These are phyloP conservation scores for Amorpha juglandis DNA, from an alignment of 2,888 invertebrate species.

Conservation along the genomic window DNA sequence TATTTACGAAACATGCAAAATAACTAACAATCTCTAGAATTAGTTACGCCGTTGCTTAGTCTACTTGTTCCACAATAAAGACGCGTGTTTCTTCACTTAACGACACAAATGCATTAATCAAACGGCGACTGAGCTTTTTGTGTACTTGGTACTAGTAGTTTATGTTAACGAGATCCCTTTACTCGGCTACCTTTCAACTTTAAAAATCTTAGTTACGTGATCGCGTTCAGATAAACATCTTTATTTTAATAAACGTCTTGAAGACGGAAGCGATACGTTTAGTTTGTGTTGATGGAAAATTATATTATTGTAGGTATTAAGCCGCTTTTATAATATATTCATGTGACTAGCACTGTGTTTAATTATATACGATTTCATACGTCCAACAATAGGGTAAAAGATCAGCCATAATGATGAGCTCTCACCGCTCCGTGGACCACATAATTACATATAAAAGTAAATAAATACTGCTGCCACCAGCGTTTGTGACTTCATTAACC, in stretches of 20 bases:
- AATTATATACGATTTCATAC: constrained; percentile 35
- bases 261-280: constrained; percentile 25
- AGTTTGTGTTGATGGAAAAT: constrained; percentile 21
- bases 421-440: constrained; percentile 36
- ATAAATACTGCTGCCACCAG: constrained; percentile 45
- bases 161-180: constrained; percentile 29
- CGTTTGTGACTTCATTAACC: constrained; percentile 63
- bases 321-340: neutral
- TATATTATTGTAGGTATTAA: constrained; percentile 12
- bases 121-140: constrained; percentile 46
- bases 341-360: constrained; percentile 31
- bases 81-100: constrained; percentile 73
- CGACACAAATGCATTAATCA: constrained; percentile 74
- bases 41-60: constrained; percentile 81
- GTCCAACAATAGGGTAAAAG: constrained; percentile 28
- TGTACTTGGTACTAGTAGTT: constrained; percentile 34
- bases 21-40: constrained; percentile 82
- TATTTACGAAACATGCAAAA: constrained; percentile 84
- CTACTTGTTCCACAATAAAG: constrained; percentile 74
- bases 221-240: constrained; percentile 23
- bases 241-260: constrained; percentile 19
- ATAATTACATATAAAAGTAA: constrained; percentile 41
- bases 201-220: constrained; percentile 22
- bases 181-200: constrained; percentile 20
- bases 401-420: constrained; percentile 8